Percentiles rank a stretch among this genome's conserved stretches.
Evolutionary conservation across 2,888 invertebrate species (phyloP).

Genomic region (Acanthacorydalis orientalis): DNA sequence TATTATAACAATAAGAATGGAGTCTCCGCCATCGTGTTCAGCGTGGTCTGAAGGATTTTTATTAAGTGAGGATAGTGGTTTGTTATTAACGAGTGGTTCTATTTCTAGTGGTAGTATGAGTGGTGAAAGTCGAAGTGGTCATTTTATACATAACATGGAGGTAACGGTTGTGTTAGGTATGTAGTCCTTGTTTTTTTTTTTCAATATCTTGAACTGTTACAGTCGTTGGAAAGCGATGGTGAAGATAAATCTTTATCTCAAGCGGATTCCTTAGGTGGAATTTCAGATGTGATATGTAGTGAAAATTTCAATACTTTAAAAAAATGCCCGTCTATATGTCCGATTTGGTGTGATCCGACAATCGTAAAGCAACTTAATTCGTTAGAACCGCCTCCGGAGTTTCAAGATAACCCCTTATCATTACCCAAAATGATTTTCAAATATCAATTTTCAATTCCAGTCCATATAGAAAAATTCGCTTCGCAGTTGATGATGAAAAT

Average conservation of each 20-base stretch:
- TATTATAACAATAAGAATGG: slow-evolving; percentile 30
- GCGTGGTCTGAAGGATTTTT: slow-evolving; percentile 52
- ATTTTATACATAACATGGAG: slow-evolving; percentile 50
- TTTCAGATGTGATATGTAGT: slow-evolving; percentile 60
- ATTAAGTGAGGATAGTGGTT: slow-evolving; percentile 59
- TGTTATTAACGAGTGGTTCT: slow-evolving; percentile 54
- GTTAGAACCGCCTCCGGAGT: slow-evolving; percentile 73
- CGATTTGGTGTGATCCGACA: slow-evolving; percentile 29
- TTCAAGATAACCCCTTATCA: slow-evolving; percentile 43
- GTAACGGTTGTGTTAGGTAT: slow-evolving; percentile 21
- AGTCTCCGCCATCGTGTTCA: slow-evolving; percentile 61
- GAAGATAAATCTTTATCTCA: slow-evolving; percentile 62
- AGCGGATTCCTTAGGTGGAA: slow-evolving; percentile 57
- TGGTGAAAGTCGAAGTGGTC: slow-evolving; percentile 48
- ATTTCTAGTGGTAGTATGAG: slow-evolving; percentile 57
- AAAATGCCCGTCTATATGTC: slow-evolving; percentile 39
- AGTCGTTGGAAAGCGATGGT: slow-evolving; percentile 70
- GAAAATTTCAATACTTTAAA: slow-evolving; percentile 71
- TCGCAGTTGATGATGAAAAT: slow-evolving; percentile 28
- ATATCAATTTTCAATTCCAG: slow-evolving; percentile 5
- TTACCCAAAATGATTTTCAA: too few relatives aligned
- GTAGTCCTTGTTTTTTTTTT: neutral
- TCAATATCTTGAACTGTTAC: slow-evolving; percentile 16
- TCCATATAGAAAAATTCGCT: slow-evolving; percentile 26
- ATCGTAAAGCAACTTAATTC: slow-evolving; percentile 42